phyloP scores from a whole-genome alignment of 2,888 invertebrate genomes.

The Tipula unca region DNA sequence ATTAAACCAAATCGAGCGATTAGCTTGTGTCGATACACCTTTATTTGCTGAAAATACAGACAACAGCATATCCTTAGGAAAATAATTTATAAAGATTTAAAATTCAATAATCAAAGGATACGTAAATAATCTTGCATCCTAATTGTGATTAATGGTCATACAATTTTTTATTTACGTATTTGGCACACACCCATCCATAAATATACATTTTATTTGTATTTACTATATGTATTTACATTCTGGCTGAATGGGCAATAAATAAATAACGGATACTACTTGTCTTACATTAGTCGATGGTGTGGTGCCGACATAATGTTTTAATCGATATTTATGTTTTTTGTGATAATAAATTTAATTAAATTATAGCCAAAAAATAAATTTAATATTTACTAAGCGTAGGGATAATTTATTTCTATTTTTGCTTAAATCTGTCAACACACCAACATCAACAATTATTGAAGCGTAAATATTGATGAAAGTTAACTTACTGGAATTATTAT shows the following conservation, averaged over 20 bases:
- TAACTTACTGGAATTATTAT: too few species aligned
- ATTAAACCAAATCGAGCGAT: slow-evolving; percentile 92
- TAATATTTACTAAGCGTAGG: not conserved
- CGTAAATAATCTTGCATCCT: too few species aligned
- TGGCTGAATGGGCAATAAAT: not conserved
- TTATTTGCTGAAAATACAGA: slow-evolving; percentile 59
- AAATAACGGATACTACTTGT: not conserved
- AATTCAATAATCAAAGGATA: too few species aligned
- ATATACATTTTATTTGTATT: not conserved
- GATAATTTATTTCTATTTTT: not conserved
- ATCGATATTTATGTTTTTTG: not conserved
- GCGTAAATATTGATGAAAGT: too few species aligned
- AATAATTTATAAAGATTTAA: not conserved
- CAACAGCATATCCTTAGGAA: not conserved
- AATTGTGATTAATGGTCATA: not conserved
- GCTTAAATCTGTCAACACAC: not conserved
- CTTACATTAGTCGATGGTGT: not conserved
- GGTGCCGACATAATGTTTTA: not conserved
- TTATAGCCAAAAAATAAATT: not conserved
- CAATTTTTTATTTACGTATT: not conserved
- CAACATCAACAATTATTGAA: too few species aligned
- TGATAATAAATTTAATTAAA: not conserved
- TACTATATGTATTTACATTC: not conserved
- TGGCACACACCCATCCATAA: not conserved
- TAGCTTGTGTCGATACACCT: slow-evolving; percentile 78